Base-by-base conservation (phyloP, 2,797 vertebrate genomes). In the Danio albolineatus region DNA sequence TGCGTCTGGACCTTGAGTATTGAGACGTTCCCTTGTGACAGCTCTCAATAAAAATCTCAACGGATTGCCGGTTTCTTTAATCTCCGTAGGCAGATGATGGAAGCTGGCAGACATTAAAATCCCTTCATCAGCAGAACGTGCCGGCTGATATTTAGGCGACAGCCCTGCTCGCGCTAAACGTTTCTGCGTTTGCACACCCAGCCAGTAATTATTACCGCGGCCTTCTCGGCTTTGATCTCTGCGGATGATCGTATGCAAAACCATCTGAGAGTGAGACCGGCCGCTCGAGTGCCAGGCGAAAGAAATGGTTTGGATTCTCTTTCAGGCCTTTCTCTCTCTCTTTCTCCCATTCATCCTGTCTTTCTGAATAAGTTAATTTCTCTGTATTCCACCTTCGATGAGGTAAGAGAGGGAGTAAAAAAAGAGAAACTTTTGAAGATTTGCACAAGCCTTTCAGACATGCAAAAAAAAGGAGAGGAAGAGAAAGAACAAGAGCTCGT, bases 141-240 rank as follows among this genome's bases (percentile, higher is more conserved):
- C 92, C 78, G 92, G 92, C 93, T 91, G 93, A 94, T 95, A 95
- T 94, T 94, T 92, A 90, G 89, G 88, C 87, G 85, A 59, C 83
- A 14, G 89, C 92, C 91, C 91, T 91, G 91, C 92, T 93, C 93
- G 86, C 90, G 84, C 87, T 89, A 88, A 92, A 90, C 87, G 88
- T 70, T 75, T 54, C 71, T 91, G 88, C 65, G 89, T 94, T 90
- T 88, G 89, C 92, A 91, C 93, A 93, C 92, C 90, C 93, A 93
- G 92, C 90, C 93, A 89, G 87, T 95, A 95, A 95, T 94, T 95
- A 95, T 94, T 92, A 90, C 93, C 87, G 87, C 93, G 93, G 93
- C 92, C 88, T 89, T 77, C 92, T 93, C 91, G 91, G 89, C 93
- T 96, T 96, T 96, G 95, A 95, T 96, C 94, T 96, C 89, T 48